These are phyloP conservation scores for Cinclus cinclus DNA, from an alignment of 2,113 vertebrate genomes.

Conservation along the genomic window DNA sequence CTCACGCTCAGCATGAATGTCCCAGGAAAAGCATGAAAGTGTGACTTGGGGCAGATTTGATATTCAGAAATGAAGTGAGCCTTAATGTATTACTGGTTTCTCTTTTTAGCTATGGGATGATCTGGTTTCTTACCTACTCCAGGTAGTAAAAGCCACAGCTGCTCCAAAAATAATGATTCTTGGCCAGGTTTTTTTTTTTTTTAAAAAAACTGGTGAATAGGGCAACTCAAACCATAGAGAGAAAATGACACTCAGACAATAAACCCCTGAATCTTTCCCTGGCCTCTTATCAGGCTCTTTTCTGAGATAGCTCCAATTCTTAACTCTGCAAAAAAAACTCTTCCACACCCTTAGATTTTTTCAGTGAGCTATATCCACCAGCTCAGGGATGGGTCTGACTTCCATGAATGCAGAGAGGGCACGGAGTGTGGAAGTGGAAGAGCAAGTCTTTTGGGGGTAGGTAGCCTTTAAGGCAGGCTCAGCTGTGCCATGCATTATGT, in stretches of 20 bases:
- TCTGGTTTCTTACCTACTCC: background rate
- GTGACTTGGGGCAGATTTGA: background rate
- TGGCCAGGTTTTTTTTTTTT: rapidly evolving
- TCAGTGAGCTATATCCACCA: background rate
- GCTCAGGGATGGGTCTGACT: background rate
- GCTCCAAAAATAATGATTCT: background rate
- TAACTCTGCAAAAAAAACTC: background rate
- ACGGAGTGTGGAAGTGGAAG: background rate
- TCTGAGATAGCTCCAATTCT: background rate
- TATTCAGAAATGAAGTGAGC: background rate
- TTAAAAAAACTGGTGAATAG: background rate
- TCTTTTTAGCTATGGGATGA: background rate
- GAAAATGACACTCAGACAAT: background rate
- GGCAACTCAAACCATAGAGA: background rate
- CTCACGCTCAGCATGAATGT: background rate
- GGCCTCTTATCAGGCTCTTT: background rate
- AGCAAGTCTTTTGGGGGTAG: background rate
- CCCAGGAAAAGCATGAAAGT: background rate
- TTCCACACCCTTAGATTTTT: background rate
- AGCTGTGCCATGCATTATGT: background rate
- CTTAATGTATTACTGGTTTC: background rate
- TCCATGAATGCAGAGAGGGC: background rate
- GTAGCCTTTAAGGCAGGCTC: background rate
- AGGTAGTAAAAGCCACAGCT: background rate
- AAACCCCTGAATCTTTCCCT: background rate